Percentiles rank a stretch among this genome's conserved stretches.
These are phyloP conservation scores for Chaetura pelagica DNA, from an alignment of 2,113 vertebrate genomes.

Conservation along the genomic window DNA sequence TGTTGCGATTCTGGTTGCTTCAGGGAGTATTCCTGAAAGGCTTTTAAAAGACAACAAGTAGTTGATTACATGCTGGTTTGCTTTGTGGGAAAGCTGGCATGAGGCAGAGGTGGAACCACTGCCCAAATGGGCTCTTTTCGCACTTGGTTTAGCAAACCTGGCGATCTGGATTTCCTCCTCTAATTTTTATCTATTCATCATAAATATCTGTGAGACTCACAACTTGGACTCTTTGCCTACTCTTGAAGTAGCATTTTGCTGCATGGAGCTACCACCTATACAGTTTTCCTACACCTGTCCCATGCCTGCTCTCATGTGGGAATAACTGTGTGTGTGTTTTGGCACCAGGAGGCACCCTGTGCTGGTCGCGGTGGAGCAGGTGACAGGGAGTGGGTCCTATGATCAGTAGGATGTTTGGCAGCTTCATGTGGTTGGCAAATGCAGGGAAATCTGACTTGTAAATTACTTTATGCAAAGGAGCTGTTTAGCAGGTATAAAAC, in stretches of 20 bases:
- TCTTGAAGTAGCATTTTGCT: background rate
- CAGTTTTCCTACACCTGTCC: accelerated
- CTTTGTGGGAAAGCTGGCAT: background rate
- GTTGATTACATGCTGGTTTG: background rate
- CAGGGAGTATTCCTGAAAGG: conserved; percentile 7
- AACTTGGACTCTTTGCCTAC: background rate
- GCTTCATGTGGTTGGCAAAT: background rate
- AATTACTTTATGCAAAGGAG: background rate
- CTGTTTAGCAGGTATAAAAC: background rate
- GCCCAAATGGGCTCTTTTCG: background rate
- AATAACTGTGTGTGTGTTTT: background rate
- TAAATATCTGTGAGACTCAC: background rate
- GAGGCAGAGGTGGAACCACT: background rate
- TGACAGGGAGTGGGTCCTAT: background rate
- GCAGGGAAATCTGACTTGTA: background rate
- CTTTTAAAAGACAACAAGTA: conserved; percentile 34
- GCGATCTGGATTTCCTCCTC: background rate
- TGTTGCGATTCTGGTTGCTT: conserved; percentile 34
- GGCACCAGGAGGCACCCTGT: background rate
- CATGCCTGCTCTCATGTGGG: accelerated
- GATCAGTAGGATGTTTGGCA: background rate
- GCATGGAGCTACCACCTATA: background rate
- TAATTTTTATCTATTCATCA: background rate
- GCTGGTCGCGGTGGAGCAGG: background rate
- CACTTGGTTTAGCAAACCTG: background rate